Evolutionary conservation across 2,113 vertebrate genomes (phyloP).

Genomic region (Oreotrochilus melanogaster): DNA sequence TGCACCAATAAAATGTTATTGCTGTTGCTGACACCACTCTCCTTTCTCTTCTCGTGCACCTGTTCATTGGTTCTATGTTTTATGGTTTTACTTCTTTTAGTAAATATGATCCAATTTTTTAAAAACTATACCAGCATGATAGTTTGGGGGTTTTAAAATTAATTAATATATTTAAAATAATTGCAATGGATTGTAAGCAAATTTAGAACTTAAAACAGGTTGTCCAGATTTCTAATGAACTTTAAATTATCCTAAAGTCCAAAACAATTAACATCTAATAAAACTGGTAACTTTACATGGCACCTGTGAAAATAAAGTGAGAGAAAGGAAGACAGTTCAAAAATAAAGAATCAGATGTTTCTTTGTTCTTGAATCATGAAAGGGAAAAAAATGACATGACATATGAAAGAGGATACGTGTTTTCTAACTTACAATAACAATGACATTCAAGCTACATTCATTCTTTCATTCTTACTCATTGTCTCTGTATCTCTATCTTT

Average conservation of each 20-base stretch:
- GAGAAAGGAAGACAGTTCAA: neutral
- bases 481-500: neutral
- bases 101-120: neutral
- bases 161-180: neutral
- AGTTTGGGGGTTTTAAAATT: neutral
- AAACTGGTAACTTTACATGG: neutral
- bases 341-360: neutral
- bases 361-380: neutral
- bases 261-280: neutral
- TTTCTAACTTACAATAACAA: neutral
- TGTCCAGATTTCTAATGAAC: neutral
- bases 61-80: neutral
- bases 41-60: neutral
- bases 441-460: neutral
- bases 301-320: neutral
- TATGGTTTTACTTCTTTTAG: neutral
- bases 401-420: neutral
- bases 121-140: neutral
- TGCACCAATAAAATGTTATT: neutral
- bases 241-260: neutral
- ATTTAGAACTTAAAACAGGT: neutral
- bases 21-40: neutral
- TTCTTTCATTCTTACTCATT: neutral
- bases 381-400: neutral
- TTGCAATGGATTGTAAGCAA: neutral